Percentiles rank a stretch among this genome's conserved stretches.
Conservation (phyloP, 1,140 invertebrate genomes). For the Coptotermes formosanus region DNA sequence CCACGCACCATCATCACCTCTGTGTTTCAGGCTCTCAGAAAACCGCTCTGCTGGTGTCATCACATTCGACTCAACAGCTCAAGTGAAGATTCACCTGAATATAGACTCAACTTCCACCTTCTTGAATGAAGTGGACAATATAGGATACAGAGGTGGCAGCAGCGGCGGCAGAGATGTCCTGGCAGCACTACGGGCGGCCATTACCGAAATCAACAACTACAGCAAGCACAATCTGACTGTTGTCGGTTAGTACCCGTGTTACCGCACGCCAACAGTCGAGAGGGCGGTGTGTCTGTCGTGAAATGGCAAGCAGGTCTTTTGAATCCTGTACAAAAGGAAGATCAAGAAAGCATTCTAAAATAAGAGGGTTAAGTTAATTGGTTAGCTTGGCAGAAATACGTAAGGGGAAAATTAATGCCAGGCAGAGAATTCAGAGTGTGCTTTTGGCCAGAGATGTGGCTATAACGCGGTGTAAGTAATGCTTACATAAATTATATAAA, state of each 20-base stretch:
- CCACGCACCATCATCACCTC: not conserved
- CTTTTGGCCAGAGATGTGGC: no score
- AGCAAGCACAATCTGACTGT: not conserved
- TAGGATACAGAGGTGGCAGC: not conserved
- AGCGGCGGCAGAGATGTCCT: not conserved
- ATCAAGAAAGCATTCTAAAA: no score
- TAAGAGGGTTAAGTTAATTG: no score
- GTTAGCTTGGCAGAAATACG: no score
- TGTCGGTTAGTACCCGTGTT: not conserved
- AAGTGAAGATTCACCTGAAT: not conserved
- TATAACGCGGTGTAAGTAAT: no score
- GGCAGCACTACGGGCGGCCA: not conserved
- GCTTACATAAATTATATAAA: no score
- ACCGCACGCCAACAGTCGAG: no score
- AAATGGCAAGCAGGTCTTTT: no score
- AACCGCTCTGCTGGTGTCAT: slow-evolving; percentile 19
- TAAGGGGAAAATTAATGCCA: no score
- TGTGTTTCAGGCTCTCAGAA: slow-evolving; percentile 11
- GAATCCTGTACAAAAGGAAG: no score
- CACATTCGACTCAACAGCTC: not conserved
- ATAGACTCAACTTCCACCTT: not conserved
- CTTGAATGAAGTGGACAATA: not conserved
- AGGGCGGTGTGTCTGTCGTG: no score
- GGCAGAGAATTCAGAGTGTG: no score
- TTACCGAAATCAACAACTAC: not conserved